Evolutionary conservation across 2,797 vertebrate species (phyloP).

Genomic region (Phalanger gymnotis): DNA sequence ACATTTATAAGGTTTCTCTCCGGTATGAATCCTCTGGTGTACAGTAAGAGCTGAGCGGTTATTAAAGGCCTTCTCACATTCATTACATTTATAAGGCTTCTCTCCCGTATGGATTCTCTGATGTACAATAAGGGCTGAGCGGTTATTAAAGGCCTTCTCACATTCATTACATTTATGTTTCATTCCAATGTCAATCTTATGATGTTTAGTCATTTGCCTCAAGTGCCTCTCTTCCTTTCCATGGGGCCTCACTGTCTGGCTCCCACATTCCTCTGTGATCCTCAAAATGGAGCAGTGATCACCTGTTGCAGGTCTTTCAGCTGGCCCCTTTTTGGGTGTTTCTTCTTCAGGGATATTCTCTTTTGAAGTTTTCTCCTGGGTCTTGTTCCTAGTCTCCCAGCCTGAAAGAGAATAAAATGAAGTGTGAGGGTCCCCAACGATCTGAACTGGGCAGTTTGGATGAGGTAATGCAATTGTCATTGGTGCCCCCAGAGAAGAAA

Average conservation of each 20-base stretch:
- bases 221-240: background rate
- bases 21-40: constrained; percentile 79
- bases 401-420: background rate
- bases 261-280: background rate
- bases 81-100: constrained; percentile 70
- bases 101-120: constrained; percentile 74
- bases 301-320: background rate
- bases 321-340: background rate
- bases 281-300: background rate
- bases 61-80: constrained; percentile 75
- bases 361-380: background rate
- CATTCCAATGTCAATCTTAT: constrained; percentile 69
- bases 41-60: constrained; percentile 76
- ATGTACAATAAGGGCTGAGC: constrained; percentile 76
- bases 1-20: constrained; percentile 79
- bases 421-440: background rate
- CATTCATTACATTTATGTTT: constrained; percentile 71
- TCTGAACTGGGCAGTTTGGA: background rate
- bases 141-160: constrained; percentile 75
- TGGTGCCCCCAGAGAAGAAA: background rate
- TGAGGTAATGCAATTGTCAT: too few relatives aligned
- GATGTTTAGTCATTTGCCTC: constrained; percentile 43
- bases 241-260: background rate
- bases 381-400: background rate
- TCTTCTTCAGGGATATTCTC: background rate